Percentiles rank a stretch among this genome's conserved stretches.
These are phyloP conservation scores for Orchestes rusci DNA, from an alignment of 2,888 invertebrate species.

Conservation along the genomic window DNA sequence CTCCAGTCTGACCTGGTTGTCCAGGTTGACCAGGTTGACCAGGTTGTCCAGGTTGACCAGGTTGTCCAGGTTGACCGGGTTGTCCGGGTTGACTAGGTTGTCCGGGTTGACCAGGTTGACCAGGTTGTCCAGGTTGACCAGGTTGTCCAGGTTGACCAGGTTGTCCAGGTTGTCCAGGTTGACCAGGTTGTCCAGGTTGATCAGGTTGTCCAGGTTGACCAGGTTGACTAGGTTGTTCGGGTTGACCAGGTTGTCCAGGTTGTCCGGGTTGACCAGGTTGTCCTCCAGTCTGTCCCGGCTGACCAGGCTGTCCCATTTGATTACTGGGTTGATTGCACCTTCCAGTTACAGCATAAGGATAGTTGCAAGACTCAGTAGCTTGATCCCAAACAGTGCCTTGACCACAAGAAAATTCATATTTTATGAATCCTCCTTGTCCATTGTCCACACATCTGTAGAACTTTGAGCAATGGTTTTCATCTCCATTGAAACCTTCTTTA, in stretches of 20 bases:
- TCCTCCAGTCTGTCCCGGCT: not conserved
- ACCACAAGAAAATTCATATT: slow-evolving; percentile 66
- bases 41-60: not conserved
- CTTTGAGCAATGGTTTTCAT: slow-evolving; percentile 61
- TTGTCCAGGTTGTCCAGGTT: slow-evolving; percentile 12
- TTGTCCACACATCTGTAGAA: slow-evolving; percentile 70
- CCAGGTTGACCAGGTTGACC: not conserved
- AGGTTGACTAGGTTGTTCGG: slow-evolving; percentile 1
- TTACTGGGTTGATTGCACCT: slow-evolving; percentile 25
- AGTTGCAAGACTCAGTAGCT: slow-evolving; percentile 60
- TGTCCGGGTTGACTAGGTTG: not conserved
- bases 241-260: not conserved
- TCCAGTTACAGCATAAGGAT: slow-evolving; percentile 52
- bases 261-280: not conserved
- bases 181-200: slow-evolving; percentile 9
- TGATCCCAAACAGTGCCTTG: slow-evolving; percentile 75
- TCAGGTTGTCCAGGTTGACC: slow-evolving; percentile 16
- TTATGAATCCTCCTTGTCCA: slow-evolving; percentile 52
- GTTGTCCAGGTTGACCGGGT: not conserved
- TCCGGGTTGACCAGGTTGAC: not conserved
- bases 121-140: slow-evolving; percentile 8
- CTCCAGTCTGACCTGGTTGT: not conserved
- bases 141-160: slow-evolving; percentile 12
- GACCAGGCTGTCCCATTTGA: not conserved
- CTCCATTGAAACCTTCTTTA: slow-evolving; percentile 65